phyloP scores from a whole-genome alignment of 2,888 invertebrate genomes.

The Julus scanicus region DNA sequence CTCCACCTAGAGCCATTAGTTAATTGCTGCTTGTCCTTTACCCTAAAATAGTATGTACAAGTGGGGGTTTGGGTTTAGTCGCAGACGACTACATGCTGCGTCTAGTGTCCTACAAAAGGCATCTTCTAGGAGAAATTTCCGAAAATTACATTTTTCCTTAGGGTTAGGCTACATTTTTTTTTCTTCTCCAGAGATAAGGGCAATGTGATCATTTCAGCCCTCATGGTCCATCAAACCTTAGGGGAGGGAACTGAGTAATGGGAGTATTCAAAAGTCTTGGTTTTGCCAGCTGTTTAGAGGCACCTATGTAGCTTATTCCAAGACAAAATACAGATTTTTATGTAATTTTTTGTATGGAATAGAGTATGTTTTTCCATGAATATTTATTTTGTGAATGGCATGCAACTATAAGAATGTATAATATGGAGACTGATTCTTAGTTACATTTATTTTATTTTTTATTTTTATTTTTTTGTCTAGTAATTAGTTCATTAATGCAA shows the following conservation, averaged over 20 bases:
- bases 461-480: too few species aligned
- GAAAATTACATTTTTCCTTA: neutral
- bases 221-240: constrained; percentile 4
- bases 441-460: too few species aligned
- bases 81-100: neutral
- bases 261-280: neutral
- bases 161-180: neutral
- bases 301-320: neutral
- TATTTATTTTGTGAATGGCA: too few species aligned
- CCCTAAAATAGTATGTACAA: neutral
- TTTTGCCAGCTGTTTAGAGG: neutral
- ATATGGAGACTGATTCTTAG: too few species aligned
- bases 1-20: constrained; percentile 5
- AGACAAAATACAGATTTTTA: neutral
- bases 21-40: neutral
- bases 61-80: neutral
- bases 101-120: neutral
- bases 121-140: neutral
- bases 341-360: neutral
- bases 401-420: too few species aligned
- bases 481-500: too few species aligned
- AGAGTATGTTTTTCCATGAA: too few species aligned
- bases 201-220: neutral
- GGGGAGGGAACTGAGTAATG: neutral
- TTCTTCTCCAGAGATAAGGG: neutral